These are phyloP conservation scores for Tapera naevia DNA, from an alignment of 2,797 vertebrate species.

Conservation along the genomic window DNA sequence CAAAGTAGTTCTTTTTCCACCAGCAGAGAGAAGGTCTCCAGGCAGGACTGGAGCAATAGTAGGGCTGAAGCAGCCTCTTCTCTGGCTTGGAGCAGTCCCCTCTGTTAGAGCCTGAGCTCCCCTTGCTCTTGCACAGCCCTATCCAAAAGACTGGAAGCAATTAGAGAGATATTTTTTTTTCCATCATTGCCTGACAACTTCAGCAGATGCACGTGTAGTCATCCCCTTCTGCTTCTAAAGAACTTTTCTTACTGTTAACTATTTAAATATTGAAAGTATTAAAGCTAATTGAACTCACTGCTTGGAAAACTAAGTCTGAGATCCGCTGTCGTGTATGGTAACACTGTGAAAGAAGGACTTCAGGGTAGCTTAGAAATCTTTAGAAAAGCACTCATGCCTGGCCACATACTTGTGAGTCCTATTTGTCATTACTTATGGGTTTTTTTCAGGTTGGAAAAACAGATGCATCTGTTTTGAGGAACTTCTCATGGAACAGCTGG, in stretches of 20 bases:
- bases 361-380: slow-evolving; percentile 6
- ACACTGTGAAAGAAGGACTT: slow-evolving; percentile 15
- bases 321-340: background rate
- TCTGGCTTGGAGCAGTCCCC: background rate
- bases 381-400: background rate
- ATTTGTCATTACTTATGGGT: slow-evolving; percentile 31
- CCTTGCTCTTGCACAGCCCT: slow-evolving; percentile 18
- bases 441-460: background rate
- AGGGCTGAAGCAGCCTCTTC: background rate
- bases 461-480: slow-evolving; percentile 39
- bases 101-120: slow-evolving; percentile 35
- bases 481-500: background rate
- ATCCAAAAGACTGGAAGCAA: slow-evolving; percentile 72
- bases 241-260: slow-evolving; percentile 66
- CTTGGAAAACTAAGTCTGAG: background rate
- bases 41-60: background rate
- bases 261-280: slow-evolving; percentile 71
- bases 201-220: slow-evolving; percentile 56
- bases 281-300: slow-evolving; percentile 58
- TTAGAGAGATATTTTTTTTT: slow-evolving; percentile 63
- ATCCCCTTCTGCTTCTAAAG: background rate
- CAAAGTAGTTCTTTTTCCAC: background rate
- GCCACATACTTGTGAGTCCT: slow-evolving; percentile 30
- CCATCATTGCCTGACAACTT: slow-evolving; percentile 69
- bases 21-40: background rate